Percentiles rank a stretch among this genome's conserved stretches.
phyloP scores from a whole-genome alignment of 2,113 vertebrate species.

The Dasyornis broadbenti region DNA sequence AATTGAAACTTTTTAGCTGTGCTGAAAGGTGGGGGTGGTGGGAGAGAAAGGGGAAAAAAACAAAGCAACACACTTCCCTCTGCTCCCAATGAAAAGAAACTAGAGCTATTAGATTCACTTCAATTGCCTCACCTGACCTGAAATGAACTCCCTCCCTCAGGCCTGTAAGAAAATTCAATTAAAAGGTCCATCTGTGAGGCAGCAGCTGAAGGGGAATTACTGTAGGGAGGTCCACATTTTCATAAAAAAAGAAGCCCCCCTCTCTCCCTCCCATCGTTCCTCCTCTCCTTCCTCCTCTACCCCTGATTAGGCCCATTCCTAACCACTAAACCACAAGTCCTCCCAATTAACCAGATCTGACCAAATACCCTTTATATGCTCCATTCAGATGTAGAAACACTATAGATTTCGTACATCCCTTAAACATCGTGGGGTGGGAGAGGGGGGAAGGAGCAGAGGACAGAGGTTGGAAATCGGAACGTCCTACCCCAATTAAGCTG shows the following conservation, averaged over 20 bases:
- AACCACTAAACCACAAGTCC: constrained; percentile 57
- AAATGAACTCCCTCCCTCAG: constrained; percentile 75
- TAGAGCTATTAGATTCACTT: constrained; percentile 70
- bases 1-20: constrained; percentile 61
- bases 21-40: neutral
- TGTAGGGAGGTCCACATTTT: constrained; percentile 71
- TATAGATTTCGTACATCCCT: constrained; percentile 26
- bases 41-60: neutral
- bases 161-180: constrained; percentile 80
- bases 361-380: constrained; percentile 56
- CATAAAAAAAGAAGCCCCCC: constrained; percentile 66
- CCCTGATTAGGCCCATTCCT: constrained; percentile 45
- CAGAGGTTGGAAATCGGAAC: constrained; percentile 27
- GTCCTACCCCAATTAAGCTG: constrained; percentile 29
- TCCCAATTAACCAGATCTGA: constrained; percentile 65
- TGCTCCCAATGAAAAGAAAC: constrained; percentile 62
- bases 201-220: constrained; percentile 74
- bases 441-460: neutral
- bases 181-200: constrained; percentile 79
- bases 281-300: neutral
- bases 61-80: constrained; percentile 62
- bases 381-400: constrained; percentile 56
- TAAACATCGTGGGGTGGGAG: neutral
- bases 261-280: neutral
- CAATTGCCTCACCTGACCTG: constrained; percentile 76